phyloP scores from a whole-genome alignment of 2,113 vertebrate genomes.

The Macaca fascicularis region T2T-MFA8v1.1 NC_088386.1:136144001-136144500 shows the following conservation, averaged over 20 bases:
- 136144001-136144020: neutral
- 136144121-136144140: neutral
- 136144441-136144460: neutral
- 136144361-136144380: neutral
- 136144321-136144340: neutral
- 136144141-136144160: neutral
- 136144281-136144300: neutral
- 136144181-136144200: neutral
- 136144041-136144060: neutral
- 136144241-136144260: neutral
- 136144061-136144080: neutral
- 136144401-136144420: neutral
- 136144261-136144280: too few species aligned
- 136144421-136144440: neutral
- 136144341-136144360: neutral
- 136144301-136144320: neutral
- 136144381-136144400: neutral
- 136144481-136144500: neutral
- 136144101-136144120: neutral
- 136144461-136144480: fast-evolving
- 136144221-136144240: neutral
- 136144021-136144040: neutral
- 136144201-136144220: neutral
- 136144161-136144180: neutral
- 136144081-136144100: neutral